phyloP scores from a whole-genome alignment of 2,113 vertebrate genomes.

The Corvus cornix region DNA sequence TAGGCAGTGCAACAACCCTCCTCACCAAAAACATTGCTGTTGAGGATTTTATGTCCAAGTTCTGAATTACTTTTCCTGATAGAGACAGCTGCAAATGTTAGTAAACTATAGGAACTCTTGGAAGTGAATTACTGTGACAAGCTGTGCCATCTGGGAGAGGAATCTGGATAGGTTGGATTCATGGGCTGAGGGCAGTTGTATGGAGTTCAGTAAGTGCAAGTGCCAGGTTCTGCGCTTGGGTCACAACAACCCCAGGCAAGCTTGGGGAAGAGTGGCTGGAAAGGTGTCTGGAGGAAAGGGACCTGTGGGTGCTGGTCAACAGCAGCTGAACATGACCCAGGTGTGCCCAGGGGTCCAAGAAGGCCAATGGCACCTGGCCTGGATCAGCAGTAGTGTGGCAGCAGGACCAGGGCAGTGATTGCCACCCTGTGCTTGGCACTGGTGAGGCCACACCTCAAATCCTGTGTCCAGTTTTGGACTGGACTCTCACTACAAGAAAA shows the following conservation, averaged over 20 bases:
- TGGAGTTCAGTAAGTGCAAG: neutral
- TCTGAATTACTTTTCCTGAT: neutral
- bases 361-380: neutral
- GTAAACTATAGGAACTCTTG: neutral
- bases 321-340: neutral
- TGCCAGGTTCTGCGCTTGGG: neutral
- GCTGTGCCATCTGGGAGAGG: neutral
- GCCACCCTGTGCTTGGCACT: fast-evolving
- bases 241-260: no score
- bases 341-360: neutral
- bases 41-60: neutral
- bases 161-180: neutral
- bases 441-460: neutral
- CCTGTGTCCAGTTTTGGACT: neutral
- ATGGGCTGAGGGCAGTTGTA: no score
- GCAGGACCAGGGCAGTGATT: neutral
- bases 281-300: neutral
- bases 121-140: neutral
- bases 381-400: neutral
- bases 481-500: neutral
- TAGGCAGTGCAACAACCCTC: neutral
- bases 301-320: fast-evolving
- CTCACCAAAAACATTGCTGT: neutral
- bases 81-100: neutral
- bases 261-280: neutral